Percentiles rank a stretch among this genome's conserved stretches.
Evolutionary conservation across 2,888 invertebrate species (phyloP).

Genomic region (Machimus atricapillus): DNA sequence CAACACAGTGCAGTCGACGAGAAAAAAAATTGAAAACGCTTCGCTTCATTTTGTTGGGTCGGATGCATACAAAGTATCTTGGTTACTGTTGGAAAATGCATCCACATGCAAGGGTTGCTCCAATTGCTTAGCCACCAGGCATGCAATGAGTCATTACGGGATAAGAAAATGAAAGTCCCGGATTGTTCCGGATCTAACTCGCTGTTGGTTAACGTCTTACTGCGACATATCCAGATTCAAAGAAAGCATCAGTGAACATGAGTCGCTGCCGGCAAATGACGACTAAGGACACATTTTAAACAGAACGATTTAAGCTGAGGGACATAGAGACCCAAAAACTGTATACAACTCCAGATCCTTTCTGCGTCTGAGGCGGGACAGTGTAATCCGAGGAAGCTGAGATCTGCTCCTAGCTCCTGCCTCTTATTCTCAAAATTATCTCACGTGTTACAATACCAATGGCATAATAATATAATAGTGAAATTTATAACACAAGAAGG

Average conservation of each 20-base stretch:
- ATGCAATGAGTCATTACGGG: neutral
- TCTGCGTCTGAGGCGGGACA: neutral
- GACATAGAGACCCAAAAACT: neutral
- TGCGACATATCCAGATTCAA: neutral
- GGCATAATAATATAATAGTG: neutral
- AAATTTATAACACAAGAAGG: neutral
- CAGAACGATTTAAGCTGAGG: neutral
- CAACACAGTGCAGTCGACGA: neutral
- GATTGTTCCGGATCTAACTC: neutral
- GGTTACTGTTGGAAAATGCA: neutral
- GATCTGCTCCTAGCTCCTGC: neutral
- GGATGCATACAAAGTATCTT: neutral
- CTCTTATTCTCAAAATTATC: neutral
- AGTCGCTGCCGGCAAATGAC: neutral
- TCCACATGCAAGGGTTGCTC: neutral
- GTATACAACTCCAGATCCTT: neutral
- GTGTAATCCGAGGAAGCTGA: neutral
- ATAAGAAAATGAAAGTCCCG: neutral
- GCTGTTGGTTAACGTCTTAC: neutral
- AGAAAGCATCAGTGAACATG: neutral
- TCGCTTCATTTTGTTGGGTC: neutral
- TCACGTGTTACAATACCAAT: constrained; percentile 5
- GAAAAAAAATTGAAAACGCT: neutral
- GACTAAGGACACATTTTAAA: neutral
- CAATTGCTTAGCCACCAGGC: neutral